phyloP scores from a whole-genome alignment of 2,888 invertebrate genomes.

The Lacanobia oleracea region DNA sequence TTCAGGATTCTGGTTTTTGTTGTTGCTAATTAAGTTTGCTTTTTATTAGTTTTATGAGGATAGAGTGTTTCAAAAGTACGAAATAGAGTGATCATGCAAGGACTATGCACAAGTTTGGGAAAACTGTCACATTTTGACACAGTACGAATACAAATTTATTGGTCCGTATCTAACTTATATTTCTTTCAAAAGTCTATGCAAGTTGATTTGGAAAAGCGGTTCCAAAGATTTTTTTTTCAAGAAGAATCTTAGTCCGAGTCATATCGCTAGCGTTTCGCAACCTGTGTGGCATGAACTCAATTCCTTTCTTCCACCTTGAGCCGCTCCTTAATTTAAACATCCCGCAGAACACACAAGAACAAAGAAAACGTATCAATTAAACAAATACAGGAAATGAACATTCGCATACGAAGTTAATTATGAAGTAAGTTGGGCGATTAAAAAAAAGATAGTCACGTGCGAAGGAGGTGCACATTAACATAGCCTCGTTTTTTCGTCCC shows the following conservation, averaged over 20 bases:
- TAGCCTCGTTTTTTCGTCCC: constrained; percentile 86
- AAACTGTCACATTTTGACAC: background rate
- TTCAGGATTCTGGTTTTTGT: constrained; percentile 35
- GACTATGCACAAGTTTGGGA: background rate
- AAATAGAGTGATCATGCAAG: background rate
- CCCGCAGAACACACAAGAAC: constrained; percentile 58
- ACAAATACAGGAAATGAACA: constrained; percentile 69
- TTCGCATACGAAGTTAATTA: constrained; percentile 71
- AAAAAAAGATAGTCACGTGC: constrained; percentile 85
- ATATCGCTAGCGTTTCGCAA: constrained; percentile 17
- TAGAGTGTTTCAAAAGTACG: no score
- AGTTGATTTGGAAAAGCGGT: background rate
- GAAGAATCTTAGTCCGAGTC: background rate
- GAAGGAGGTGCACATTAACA: constrained; percentile 84
- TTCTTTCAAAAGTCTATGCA: background rate
- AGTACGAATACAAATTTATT: no score
- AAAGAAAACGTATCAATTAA: constrained; percentile 66
- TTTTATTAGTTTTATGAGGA: constrained; percentile 3
- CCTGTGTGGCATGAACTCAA: constrained; percentile 47
- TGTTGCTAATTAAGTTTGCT: constrained; percentile 8
- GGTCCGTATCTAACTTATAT: no score
- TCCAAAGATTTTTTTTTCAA: background rate
- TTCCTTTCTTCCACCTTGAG: constrained; percentile 29
- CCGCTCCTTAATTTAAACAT: constrained; percentile 45
- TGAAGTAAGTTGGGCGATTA: constrained; percentile 75